A percentile compares a stretch with the other conserved stretches of the same genome.
phyloP scores from a whole-genome alignment of 1,140 invertebrate genomes.

The Trialeurodes vaporariorum region DNA sequence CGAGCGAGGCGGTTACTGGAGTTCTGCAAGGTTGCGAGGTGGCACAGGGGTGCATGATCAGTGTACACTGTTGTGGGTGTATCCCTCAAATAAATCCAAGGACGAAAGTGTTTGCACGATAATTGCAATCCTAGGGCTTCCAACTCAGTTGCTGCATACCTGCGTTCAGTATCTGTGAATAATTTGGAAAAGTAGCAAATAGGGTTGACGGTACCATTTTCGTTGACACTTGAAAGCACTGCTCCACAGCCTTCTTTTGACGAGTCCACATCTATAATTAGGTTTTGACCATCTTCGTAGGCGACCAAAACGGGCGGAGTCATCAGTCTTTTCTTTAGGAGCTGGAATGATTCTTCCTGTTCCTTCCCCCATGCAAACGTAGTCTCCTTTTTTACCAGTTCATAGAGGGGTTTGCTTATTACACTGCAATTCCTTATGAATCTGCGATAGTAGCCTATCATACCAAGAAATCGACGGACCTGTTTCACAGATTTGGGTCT shows the following conservation, averaged over 20 bases:
- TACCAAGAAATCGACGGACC: background rate
- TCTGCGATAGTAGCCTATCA: background rate
- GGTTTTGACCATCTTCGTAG: background rate
- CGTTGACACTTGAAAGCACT: background rate
- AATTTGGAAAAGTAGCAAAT: background rate
- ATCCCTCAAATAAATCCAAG: background rate
- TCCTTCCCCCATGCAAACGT: background rate
- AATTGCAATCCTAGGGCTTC: background rate
- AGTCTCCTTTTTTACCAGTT: background rate
- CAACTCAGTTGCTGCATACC: background rate
- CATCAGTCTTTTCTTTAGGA: background rate
- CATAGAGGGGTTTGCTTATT: background rate
- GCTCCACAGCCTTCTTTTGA: background rate
- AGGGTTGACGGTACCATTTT: background rate
- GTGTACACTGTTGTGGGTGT: background rate
- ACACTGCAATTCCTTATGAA: background rate
- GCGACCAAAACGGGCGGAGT: background rate
- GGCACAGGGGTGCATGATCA: background rate
- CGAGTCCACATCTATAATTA: background rate
- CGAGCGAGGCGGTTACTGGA: background rate
- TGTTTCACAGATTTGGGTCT: background rate
- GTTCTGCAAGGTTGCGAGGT: background rate
- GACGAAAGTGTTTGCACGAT: background rate
- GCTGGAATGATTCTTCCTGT: background rate
- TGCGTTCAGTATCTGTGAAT: background rate